Evolutionary conservation across 2,888 invertebrate species (phyloP), one percentile per base, ranked within the genome.

Genomic region (Watsonalla cultraria): DNA sequence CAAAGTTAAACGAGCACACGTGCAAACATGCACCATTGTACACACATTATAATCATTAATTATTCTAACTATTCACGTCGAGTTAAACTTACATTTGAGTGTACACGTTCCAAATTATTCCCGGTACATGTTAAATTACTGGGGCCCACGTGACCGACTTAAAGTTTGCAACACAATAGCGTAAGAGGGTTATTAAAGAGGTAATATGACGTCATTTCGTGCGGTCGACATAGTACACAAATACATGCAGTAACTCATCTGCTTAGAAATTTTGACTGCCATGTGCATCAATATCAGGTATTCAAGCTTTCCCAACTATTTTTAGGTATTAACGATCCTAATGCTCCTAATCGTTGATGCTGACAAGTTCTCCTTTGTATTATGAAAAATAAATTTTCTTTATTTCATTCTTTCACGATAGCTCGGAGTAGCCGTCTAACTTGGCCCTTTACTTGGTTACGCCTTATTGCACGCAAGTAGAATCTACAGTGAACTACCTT

Each of bases 21-120:
- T 37, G 37, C 37, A 7, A 37, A 37, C 37, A 37, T 54, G 56
- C 60, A 48, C 42, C 45, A 45, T 11, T 42, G 2, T 8, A 5
- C 5, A 5, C 11, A 42, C 11, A 42, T 42, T 42, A 42, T 42
- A 9, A 42, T 37, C 11, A 42, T 11, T 42, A 11, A 42, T 42
- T 9, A 11, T 42, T 42, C 42, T 42, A 42, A 42, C 42, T 42
- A 42, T 42, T 42, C 8, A 42, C 11, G 42, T 42, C 42, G 11
- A 42, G 42, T 42, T 42, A 42, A 42, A 42, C 42, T 42, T 42
- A 42, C 42, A 11, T 42, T 42, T 11, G 11, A 11, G 42, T 42
- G 42, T 42, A 42, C 42, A 42, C 42, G 42, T 8, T 11, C 42
- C 42, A 42, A 42, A 42, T 42, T 42, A 37, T 37, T 42, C 11